These are phyloP conservation scores for Nesoenas mayeri DNA, from an alignment of 2,113 vertebrate species.

Conservation along the genomic window DNA sequence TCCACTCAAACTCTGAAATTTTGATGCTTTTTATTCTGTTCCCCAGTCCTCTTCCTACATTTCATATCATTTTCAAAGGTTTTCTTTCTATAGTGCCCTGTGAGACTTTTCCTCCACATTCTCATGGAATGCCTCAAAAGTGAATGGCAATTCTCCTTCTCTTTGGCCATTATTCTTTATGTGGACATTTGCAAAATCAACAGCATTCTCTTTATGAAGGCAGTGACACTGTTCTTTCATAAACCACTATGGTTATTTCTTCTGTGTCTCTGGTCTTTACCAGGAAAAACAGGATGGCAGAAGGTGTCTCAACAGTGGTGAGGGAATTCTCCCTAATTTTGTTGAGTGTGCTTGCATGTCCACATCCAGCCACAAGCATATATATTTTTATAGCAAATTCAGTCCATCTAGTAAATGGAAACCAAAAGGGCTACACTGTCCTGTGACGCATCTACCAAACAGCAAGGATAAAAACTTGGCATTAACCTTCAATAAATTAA, in stretches of 20 bases:
- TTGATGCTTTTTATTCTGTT: neutral
- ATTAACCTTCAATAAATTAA: constrained; percentile 69
- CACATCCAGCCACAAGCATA: neutral
- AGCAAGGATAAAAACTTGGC: constrained; percentile 51
- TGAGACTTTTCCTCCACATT: neutral
- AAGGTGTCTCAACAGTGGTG: neutral
- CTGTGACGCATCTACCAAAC: constrained; percentile 35
- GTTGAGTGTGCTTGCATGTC: neutral
- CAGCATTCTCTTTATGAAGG: neutral
- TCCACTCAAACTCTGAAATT: neutral
- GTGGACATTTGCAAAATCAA: constrained; percentile 4
- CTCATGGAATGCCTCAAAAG: neutral
- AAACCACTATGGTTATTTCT: neutral
- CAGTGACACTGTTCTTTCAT: constrained; percentile 2
- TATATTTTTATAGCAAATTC: neutral
- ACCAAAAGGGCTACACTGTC: constrained; percentile 30
- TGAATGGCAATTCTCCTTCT: neutral
- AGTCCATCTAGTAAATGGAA: neutral
- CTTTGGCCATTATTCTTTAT: neutral
- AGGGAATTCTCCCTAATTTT: neutral
- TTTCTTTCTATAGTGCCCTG: neutral
- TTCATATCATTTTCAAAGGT: constrained; percentile 31
- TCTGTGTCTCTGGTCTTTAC: neutral
- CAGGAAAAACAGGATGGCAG: neutral
- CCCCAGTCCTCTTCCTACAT: neutral